Conservation (phyloP, 2,113 vertebrate species). For the Motacilla alba region DNA sequence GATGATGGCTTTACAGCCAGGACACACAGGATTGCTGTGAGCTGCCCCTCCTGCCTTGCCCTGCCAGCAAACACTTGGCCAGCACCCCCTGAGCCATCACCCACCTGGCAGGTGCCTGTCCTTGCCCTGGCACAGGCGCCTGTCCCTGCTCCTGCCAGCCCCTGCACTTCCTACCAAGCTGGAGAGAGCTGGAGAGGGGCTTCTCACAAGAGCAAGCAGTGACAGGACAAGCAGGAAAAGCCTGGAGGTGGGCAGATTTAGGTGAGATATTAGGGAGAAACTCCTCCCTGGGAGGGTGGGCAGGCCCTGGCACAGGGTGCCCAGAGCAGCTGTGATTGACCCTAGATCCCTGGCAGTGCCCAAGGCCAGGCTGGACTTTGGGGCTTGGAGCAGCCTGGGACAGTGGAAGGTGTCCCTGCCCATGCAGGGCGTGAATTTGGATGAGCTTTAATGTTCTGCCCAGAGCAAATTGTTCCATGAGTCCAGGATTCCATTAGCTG, state of each 20-base stretch:
- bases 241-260: neutral
- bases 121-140: neutral
- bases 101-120: neutral
- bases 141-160: neutral
- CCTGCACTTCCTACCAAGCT: neutral
- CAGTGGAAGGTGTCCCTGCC: too few relatives aligned
- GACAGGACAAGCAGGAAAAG: neutral
- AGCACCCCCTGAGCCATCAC: neutral
- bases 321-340: too few relatives aligned
- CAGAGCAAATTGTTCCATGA: neutral
- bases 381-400: too few relatives aligned
- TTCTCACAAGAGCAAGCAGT: too few relatives aligned
- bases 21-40: neutral
- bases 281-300: accelerated
- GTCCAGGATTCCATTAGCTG: neutral
- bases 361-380: too few relatives aligned
- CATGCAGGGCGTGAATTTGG: neutral
- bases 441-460: neutral
- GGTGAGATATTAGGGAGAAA: neutral
- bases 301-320: neutral
- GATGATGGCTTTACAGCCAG: neutral
- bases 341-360: too few relatives aligned
- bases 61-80: too few relatives aligned
- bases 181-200: neutral
- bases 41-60: neutral